phyloP scores from a whole-genome alignment of 2,113 vertebrate genomes.

The Actinemys pallida region DNA sequence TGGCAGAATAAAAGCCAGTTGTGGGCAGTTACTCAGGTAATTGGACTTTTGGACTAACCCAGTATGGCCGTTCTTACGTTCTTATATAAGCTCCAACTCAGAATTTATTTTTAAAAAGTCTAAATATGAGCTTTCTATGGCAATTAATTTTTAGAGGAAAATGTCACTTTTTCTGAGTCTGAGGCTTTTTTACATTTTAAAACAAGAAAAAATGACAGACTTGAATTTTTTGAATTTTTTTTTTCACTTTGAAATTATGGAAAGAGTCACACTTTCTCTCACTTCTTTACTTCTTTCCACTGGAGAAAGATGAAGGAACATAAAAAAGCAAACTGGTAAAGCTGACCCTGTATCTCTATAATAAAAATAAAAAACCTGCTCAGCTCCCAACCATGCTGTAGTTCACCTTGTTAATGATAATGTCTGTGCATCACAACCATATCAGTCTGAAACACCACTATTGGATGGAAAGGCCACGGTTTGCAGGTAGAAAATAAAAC shows the following conservation, averaged over 20 bases:
- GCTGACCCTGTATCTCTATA: not conserved
- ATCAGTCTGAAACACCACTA: constrained; percentile 17
- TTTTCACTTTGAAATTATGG: too few species aligned
- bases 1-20: too few species aligned
- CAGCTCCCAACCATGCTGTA: not conserved
- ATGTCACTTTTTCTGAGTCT: too few species aligned
- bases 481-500: not conserved
- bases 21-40: too few species aligned
- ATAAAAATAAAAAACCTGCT: not conserved
- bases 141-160: too few species aligned
- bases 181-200: too few species aligned
- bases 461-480: constrained; percentile 19
- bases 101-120: too few species aligned
- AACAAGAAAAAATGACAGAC: not conserved
- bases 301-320: not conserved
- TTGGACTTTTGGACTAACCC: too few species aligned
- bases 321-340: not conserved
- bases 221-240: not conserved
- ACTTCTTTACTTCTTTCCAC: not conserved
- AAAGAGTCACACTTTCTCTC: not conserved
- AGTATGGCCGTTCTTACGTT: too few species aligned
- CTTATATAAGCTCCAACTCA: too few species aligned
- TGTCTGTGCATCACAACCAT: constrained; percentile 3
- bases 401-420: not conserved
- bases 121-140: too few species aligned